A percentile compares a stretch with the other conserved stretches of the same genome.
phyloP scores from a whole-genome alignment of 2,888 invertebrate species.

The Drosophila rubida region DNA sequence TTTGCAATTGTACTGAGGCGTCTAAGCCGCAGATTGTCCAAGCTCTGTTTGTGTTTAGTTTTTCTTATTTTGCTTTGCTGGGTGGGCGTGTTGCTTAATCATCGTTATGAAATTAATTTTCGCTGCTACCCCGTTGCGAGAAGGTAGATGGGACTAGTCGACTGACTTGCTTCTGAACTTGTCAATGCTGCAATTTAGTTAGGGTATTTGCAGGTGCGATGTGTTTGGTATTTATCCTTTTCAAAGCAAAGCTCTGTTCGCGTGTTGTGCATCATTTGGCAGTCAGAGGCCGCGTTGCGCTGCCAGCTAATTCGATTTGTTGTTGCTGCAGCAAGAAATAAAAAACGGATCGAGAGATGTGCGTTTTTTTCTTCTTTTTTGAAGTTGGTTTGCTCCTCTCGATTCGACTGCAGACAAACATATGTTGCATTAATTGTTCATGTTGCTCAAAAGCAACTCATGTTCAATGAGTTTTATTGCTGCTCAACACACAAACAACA shows the following conservation, averaged over 20 bases:
- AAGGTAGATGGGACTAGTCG: conserved; percentile 6
- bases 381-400: not conserved
- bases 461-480: conserved; percentile 80
- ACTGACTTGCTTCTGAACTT: not conserved
- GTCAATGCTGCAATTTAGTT: not conserved
- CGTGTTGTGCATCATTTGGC: conserved; percentile 63
- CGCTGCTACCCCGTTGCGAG: not conserved
- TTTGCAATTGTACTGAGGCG: conserved; percentile 32
- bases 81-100: conserved; percentile 75
- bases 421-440: conserved; percentile 80
- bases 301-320: conserved; percentile 73
- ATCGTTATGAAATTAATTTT: conserved; percentile 81
- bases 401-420: conserved; percentile 55
- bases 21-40: conserved; percentile 32
- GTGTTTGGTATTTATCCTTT: not conserved
- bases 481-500: conserved; percentile 76
- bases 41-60: conserved; percentile 21
- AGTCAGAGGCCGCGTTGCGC: conserved; percentile 43
- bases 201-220: conserved; percentile 6
- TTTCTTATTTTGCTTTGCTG: not conserved
- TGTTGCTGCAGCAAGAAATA: conserved; percentile 24
- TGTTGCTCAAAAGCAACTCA: conserved; percentile 76
- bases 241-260: conserved; percentile 40
- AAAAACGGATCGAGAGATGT: conserved; percentile 61
- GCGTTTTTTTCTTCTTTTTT: conserved; percentile 22